These are phyloP conservation scores for Liasis olivaceus DNA, from an alignment of 2,797 vertebrate genomes.

Conservation along the genomic window DNA sequence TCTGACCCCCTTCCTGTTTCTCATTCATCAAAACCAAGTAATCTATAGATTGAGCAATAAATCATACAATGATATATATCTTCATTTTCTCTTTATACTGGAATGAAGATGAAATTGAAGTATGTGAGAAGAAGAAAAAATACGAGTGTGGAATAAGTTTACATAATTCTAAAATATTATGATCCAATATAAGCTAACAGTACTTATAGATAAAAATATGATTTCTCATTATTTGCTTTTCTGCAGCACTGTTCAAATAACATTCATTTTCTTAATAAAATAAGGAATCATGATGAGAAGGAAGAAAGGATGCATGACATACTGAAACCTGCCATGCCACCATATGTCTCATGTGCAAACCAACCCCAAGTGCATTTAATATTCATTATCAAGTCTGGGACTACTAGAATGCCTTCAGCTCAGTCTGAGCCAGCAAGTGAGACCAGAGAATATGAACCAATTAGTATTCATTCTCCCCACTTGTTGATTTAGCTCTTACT, in stretches of 20 bases:
- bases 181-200: not conserved
- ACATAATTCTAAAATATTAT: not conserved
- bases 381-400: not conserved
- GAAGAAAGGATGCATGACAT: not conserved
- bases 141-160: not conserved
- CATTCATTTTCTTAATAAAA: not conserved
- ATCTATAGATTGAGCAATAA: not conserved
- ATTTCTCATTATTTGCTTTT: slow-evolving; percentile 29
- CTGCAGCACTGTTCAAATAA: not conserved
- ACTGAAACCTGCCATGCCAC: not conserved
- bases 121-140: not conserved
- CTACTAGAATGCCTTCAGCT: not conserved
- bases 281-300: not conserved
- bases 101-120: not conserved
- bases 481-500: too few species aligned
- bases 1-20: not conserved
- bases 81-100: not conserved
- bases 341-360: not conserved
- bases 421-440: not conserved
- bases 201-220: not conserved
- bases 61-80: not conserved
- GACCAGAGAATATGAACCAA: not conserved
- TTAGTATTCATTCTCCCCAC: not conserved
- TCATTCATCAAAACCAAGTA: not conserved
- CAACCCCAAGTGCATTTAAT: not conserved